These are phyloP conservation scores for Luffia ferchaultella DNA, from an alignment of 2,888 invertebrate species.

Conservation along the genomic window DNA sequence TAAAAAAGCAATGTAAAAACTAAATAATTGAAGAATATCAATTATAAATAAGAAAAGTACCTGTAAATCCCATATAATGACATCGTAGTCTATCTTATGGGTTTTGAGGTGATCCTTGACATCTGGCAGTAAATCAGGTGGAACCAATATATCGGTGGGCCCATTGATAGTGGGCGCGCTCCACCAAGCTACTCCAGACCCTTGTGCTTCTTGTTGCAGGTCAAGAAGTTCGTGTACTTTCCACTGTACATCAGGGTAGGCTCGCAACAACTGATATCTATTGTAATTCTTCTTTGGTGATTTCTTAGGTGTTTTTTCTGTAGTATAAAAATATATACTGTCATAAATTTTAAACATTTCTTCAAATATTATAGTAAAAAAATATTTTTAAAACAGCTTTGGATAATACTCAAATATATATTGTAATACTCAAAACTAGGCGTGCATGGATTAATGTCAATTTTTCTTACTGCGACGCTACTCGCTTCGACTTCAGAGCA, in stretches of 20 bases:
- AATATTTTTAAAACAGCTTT: not conserved
- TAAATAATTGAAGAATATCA: not conserved
- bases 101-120: constrained; percentile 68
- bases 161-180: constrained; percentile 51
- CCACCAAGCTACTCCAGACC: constrained; percentile 61
- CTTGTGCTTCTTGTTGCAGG: constrained; percentile 54
- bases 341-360: not conserved
- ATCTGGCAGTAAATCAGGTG: constrained; percentile 70
- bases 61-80: constrained; percentile 77
- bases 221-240: constrained; percentile 53
- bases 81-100: constrained; percentile 69
- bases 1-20: no score
- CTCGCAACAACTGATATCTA: constrained; percentile 60
- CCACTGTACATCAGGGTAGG: constrained; percentile 45
- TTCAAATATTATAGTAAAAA: no score
- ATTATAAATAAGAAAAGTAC: constrained; percentile 29
- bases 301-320: constrained; percentile 41
- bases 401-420: not conserved
- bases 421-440: no score
- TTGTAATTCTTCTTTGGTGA: constrained; percentile 56
- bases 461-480: no score
- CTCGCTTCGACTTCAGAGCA: no score
- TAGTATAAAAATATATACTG: not conserved
- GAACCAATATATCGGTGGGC: constrained; percentile 76
- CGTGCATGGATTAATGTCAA: no score